Conservation (phyloP, 2,797 vertebrate species). For the Hozukius guyotensis region DNA sequence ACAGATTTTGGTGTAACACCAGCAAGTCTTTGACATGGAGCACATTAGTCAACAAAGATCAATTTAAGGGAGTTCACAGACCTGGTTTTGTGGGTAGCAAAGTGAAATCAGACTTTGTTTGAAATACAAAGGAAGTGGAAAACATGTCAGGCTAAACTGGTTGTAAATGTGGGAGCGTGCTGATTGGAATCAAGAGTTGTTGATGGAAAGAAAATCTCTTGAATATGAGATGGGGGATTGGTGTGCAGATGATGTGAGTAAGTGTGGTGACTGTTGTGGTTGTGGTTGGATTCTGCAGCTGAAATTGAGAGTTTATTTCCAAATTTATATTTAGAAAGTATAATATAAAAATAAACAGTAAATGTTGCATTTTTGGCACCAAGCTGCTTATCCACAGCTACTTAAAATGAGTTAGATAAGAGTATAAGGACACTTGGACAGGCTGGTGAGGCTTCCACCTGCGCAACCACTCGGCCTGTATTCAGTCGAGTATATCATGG, state of each 20-base stretch:
- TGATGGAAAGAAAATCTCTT: slow-evolving; percentile 24
- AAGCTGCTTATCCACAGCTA: background rate
- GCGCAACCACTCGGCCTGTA: background rate
- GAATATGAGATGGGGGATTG: background rate
- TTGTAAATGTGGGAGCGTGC: background rate
- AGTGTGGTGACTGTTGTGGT: background rate
- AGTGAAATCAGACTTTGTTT: slow-evolving; percentile 1
- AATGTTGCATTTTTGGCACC: background rate
- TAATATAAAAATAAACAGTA: background rate
- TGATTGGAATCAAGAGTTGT: slow-evolving; percentile 44
- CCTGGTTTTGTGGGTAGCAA: slow-evolving; percentile 21
- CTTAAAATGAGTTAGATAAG: background rate
- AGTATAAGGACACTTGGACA: background rate
- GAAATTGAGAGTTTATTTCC: background rate
- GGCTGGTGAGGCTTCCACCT: background rate
- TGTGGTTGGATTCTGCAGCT: background rate
- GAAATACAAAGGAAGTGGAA: slow-evolving; percentile 22
- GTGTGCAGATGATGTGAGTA: background rate
- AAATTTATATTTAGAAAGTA: background rate
- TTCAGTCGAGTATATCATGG: background rate
- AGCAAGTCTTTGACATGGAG: slow-evolving; percentile 22
- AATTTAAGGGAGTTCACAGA: background rate
- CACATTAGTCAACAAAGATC: slow-evolving; percentile 51
- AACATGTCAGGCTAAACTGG: background rate
- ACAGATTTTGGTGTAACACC: too few relatives aligned